These are phyloP conservation scores for Ceratothoa steindachneri DNA, from an alignment of 2,888 invertebrate species.

Conservation along the genomic window DNA sequence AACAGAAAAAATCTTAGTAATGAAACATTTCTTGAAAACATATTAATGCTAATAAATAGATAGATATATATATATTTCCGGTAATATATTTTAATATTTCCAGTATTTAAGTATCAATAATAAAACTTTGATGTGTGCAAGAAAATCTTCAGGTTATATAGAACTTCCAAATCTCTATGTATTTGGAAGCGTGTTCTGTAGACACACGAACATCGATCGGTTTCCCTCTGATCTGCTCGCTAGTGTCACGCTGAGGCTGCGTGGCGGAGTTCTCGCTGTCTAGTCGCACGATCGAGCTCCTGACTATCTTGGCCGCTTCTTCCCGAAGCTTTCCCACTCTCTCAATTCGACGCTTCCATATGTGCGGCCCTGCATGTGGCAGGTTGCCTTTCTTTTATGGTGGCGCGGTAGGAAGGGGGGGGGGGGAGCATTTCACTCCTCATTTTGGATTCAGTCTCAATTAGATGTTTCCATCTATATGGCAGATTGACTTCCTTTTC, in stretches of 20 bases:
- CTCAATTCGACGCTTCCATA: conserved; percentile 3
- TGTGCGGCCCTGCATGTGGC: not conserved
- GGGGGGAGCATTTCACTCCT: too few relatives aligned
- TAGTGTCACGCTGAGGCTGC: not conserved
- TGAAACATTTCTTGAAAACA: too few relatives aligned
- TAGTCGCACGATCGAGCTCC: conserved; percentile 3
- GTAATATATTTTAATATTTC: too few relatives aligned
- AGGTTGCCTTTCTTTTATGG: conserved; percentile 10
- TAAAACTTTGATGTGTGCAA: not conserved
- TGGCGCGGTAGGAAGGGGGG: too few relatives aligned
- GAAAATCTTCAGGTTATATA: not conserved
- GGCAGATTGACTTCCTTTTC: too few relatives aligned
- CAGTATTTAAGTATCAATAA: too few relatives aligned
- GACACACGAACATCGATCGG: not conserved
- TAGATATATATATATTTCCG: too few relatives aligned
- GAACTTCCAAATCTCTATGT: not conserved
- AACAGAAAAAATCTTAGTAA: too few relatives aligned
- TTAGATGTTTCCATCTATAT: too few relatives aligned
- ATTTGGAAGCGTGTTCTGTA: not conserved
- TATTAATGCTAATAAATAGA: too few relatives aligned
- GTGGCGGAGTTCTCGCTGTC: conserved; percentile 1
- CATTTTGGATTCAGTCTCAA: too few relatives aligned
- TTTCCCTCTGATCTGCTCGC: not conserved
- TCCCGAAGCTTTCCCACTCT: not conserved
- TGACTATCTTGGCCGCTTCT: not conserved